Base-by-base conservation (phyloP, 1,140 invertebrate species). In the Neodiprion virginianus region DNA sequence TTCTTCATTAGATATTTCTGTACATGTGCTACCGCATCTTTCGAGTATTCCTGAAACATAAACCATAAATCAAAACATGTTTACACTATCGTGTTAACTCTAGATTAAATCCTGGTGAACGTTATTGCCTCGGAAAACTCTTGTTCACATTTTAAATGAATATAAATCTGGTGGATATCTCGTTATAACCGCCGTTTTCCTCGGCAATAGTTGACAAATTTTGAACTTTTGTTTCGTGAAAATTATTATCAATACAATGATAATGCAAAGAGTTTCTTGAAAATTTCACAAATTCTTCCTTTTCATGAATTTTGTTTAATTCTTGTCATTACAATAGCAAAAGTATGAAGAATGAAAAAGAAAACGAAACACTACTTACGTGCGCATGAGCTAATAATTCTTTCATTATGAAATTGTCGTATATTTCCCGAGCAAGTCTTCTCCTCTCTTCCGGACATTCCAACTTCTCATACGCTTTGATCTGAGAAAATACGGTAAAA, bases 341-440 rank as follows among this genome's bases (percentile, higher is more conserved):
- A 77, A 66, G 72, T 75, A 75, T 75, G 76, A 67, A 61, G 72
- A 70, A 73, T 75, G 71, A 71, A 53, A 61, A 70, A 76, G 69
- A 61, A 61, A 9, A 17, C 5, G 5, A 61, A 61, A 61, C n/a
- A 40, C 77, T 82, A 92, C 94, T 96, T 92, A 98, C 98, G 91
- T 99, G 98, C 82, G 98, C 95, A 91, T 98, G 97, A 75, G 98
- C 96, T 84, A 99, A 92, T 85, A 99, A 92, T 93, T 99, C 99
- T 89, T 98, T 98, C 99, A 99, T 99, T 85, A 99, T 99, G 92
- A 98, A 99, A 92, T 99, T 98, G 90, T 99, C 99, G 89, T 99
- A 99, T 84, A 99, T 98, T 88, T 99, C 96, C 86, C 96, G 93
- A 71, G 98, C 98, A 80, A 96, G 92, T 88, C 96, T 96, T 90